Conservation (phyloP, 2,113 vertebrate genomes). For the Pterocles gutturalis region DNA sequence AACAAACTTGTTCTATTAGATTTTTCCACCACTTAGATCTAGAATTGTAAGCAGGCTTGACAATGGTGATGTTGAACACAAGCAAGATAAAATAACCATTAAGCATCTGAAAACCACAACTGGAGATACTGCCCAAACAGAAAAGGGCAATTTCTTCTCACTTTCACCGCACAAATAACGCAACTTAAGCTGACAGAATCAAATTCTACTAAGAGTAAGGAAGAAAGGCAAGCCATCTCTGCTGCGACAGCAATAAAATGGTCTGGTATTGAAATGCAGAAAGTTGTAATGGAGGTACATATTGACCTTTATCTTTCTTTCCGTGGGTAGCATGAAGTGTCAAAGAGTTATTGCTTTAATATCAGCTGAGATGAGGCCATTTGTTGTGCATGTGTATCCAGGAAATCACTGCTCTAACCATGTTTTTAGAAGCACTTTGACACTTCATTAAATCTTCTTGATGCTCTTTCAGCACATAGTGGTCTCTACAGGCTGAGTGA, state of each 20-base stretch:
- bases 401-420: conserved; percentile 59
- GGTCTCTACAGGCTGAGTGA: conserved; percentile 33
- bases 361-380: conserved; percentile 67
- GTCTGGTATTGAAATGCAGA: conserved; percentile 72
- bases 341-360: conserved; percentile 84
- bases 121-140: background rate
- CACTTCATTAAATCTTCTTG: conserved; percentile 68
- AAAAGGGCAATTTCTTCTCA: conserved; percentile 64
- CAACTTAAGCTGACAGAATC: conserved; percentile 67
- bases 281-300: conserved; percentile 77
- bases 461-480: conserved; percentile 44
- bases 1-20: conserved; percentile 33
- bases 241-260: conserved; percentile 65
- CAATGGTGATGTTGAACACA: background rate
- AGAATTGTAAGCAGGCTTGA: background rate
- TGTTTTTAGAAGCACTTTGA: conserved; percentile 63
- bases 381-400: conserved; percentile 55
- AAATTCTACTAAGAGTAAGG: conserved; percentile 64
- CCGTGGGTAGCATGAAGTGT: conserved; percentile 66
- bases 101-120: background rate
- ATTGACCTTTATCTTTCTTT: conserved; percentile 80
- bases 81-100: conserved; percentile 42
- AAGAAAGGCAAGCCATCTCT: conserved; percentile 56
- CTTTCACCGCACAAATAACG: conserved; percentile 8
- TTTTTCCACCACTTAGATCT: conserved; percentile 39